Evolutionary conservation across 1,140 invertebrate genomes (phyloP).

Genomic region (Oppia nitens): DNA sequence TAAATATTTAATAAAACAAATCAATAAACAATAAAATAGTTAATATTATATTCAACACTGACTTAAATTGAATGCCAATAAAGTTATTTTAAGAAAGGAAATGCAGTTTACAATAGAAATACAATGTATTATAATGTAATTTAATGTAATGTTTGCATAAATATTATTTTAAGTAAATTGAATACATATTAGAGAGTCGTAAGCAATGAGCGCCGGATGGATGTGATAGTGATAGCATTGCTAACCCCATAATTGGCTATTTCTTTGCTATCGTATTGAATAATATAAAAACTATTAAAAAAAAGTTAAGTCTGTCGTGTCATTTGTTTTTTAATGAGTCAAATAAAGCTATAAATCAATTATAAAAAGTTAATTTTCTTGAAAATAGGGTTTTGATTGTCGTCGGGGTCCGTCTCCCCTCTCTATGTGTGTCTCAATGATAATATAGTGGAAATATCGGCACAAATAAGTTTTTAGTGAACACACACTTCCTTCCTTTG

Average conservation of each 20-base stretch:
- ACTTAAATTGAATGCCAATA: not conserved
- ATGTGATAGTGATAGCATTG: not conserved
- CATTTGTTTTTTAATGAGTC: not conserved
- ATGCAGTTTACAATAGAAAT: not conserved
- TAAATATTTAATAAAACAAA: not conserved
- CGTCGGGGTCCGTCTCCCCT: no score
- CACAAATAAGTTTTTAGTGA: not conserved
- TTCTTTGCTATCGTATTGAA: not conserved
- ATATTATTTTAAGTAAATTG: not conserved
- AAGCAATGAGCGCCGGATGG: not conserved
- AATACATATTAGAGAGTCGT: not conserved
- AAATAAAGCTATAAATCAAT: not conserved
- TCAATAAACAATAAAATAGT: no score
- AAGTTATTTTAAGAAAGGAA: not conserved
- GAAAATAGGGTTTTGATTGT: not conserved
- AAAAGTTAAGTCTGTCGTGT: not conserved
- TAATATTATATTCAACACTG: no score
- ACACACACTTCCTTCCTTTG: not conserved
- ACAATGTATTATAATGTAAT: no score
- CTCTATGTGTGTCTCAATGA: no score
- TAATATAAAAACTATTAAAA: no score
- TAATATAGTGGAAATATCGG: no score
- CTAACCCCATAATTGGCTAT: not conserved
- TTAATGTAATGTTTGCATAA: not conserved
- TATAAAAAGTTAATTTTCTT: not conserved